Base-by-base conservation (phyloP, 2,797 vertebrate species). In the Poeciliopsis turneri region DNA sequence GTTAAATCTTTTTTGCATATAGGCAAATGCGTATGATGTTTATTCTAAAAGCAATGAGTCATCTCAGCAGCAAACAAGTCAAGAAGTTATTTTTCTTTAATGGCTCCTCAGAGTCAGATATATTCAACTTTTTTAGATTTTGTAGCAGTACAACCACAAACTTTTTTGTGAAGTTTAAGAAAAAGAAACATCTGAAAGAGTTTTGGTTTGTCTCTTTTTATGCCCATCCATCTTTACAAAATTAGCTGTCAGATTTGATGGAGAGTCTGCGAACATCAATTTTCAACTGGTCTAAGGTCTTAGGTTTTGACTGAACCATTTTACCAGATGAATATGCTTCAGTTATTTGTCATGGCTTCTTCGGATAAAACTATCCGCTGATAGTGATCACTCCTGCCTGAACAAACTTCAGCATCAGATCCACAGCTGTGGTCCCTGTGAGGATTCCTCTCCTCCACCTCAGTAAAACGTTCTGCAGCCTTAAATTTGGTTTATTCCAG, bases 31-130 rank as follows among this genome's bases (percentile, higher is more conserved):
- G 16, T 23, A 7, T 64, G 20, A 53, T 75, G 66, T 61, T 77
- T 77, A 45, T 77, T 71, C 5, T 55, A 45, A 73, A 57, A 70
- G 45, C 51, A 45, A 59, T 75, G 53, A 75, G 41, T 73, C 78
- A 74, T 0, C n/a, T 66, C n/a, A 11, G 45, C 55, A 81, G 72
- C 73, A 74, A 59, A 69, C 49, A 64, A 59, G 59, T 53, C 8
- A 20, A 11, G 15, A 18, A 30, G 55, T 23, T 49, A 53, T 57
- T 77, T 74, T 55, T 72, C 41, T 28, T 53, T 18, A 30, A 30
- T 7, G 57, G 41, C 33, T 16, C 1, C 12, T 30, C n/a, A 59
- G 55, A 59, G 47, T 20, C 53, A 47, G 18, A n/a, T 18, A 36
- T 16, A 36, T 39, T 73, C 51, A 36, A 73, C 49, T 28, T 39